Base-by-base conservation (phyloP, 2,888 invertebrate genomes). In the Melinaea menophilus region DNA sequence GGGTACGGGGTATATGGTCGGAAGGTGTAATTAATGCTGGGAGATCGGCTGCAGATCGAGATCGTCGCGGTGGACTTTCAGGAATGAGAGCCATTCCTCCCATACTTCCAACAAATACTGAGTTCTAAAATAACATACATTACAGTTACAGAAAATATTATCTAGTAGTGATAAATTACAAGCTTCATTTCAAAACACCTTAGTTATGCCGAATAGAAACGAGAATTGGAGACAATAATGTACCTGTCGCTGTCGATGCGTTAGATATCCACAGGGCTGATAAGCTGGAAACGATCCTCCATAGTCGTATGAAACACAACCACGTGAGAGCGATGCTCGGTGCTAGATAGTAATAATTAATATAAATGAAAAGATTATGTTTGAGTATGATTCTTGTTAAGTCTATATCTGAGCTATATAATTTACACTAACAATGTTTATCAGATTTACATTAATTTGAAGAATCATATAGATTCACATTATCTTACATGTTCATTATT, bases 1-100 rank as follows among this genome's bases (percentile, higher is more conserved):
- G 76, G 0, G 88, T 86, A 41, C 77, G 71, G 65, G 79, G 86
- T 35, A 78, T 76, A 72, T 77, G 80, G 74, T 82, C 93, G 82
- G 72, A 92, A 82, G 77, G 94, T 73, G 73, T 94, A 82, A 80
- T 76, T 2, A 96, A 88, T 35, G 95, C 95, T 75, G 96, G 95
- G 12, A 97, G 92, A 79, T 97, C 96, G 72, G 96, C 94, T 1
- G 96, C 97, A 47, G 96, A 96, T 73, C 96, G 95, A 4, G 95
- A 95, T 67, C 96, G 94, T 11, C 97, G 90, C 0, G 95, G 95
- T 0, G 94, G 93, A 71, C 93, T 93, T 65, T 92, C 92, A 12
- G 94, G 93, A 67, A 94, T 92, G 62, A 95, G 90, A 58, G 94
- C 93, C 81, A 93, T 93, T 71, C 93, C 92, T 0, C 93, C 91